Evolutionary conservation across 2,113 vertebrate genomes (phyloP).

Genomic region (Typhlomys cinereus): DNA sequence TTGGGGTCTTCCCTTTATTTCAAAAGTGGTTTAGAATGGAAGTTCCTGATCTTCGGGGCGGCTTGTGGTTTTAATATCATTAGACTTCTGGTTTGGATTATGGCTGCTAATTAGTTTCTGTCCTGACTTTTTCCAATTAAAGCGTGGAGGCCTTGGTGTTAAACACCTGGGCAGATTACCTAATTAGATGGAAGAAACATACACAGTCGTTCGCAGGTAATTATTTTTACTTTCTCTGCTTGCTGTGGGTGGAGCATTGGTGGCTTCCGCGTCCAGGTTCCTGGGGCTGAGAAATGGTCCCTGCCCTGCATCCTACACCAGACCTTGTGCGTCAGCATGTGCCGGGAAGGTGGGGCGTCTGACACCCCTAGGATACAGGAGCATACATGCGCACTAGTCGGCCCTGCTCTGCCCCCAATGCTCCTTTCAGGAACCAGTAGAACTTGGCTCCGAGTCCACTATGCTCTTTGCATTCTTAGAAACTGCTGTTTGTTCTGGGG

Average conservation of each 20-base stretch:
- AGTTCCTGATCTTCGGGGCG: conserved; percentile 53
- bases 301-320: not conserved
- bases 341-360: not conserved
- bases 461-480: not conserved
- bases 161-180: conserved; percentile 84
- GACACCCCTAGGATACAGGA: not conserved
- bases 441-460: not conserved
- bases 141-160: conserved; percentile 73
- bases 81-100: conserved; percentile 85
- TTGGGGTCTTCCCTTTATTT: not conserved
- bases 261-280: not conserved
- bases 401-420: accelerated
- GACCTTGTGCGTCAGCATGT: not conserved
- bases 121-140: conserved; percentile 86
- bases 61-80: conserved; percentile 81
- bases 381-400: accelerated
- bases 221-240: conserved; percentile 73
- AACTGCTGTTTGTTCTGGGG: not conserved
- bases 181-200: conserved; percentile 80
- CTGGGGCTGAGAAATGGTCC: not conserved
- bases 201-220: conserved; percentile 72
- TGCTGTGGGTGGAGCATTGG: not conserved
- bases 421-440: not conserved
- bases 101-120: conserved; percentile 84
- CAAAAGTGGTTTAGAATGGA: conserved; percentile 60